Base-by-base conservation (phyloP, 2,888 invertebrate species). In the Cephus nigrinus region DNA sequence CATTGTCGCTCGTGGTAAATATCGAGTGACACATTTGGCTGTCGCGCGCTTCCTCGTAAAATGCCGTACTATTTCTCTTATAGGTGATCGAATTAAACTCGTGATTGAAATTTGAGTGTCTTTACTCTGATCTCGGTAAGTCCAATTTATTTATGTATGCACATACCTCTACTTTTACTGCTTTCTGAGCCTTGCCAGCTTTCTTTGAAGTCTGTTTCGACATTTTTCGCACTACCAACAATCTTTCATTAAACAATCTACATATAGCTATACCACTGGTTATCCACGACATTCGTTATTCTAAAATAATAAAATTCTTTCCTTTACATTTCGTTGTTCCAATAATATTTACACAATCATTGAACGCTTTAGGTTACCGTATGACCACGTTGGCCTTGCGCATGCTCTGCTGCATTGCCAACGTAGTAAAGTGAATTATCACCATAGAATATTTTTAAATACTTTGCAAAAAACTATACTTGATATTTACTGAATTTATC, bases 41-140 rank as follows among this genome's bases (percentile, higher is more conserved):
- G 79, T 76, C 81, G 82, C 78, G 79, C 78, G 77, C 75, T 80
- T 78, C 9, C 73, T 33, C 71, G 71, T 80, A 87, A 88, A 87
- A 90, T 90, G 90, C 86, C 84, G 84, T 83, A 80, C 81, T 87
- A 83, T 82, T 80, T 81, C 82, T 79, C 80, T 71, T 82, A 86
- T 82, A 89, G 89, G 83, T 90, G 90, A 91, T 89, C 83, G 77
- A 78, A 78, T 78, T 78, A 73, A 69, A 78, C 81, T 80, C 82
- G 77, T 71, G 76, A 77, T 31, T 33, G 55, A 81, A 78, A 80
- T 82, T 80, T 73, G 55, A 71, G 78, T 75, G 73, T 72, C 80
- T 79, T 73, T 69, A 40, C 74, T 55, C 31, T 75, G 69, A 55
- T 77, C 76, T 72, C 34, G 83, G 88, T 88, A 83, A 88, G 87